These are phyloP conservation scores for Paedocypris sp. DNA, from an alignment of 2,113 vertebrate genomes.

Conservation along the genomic window DNA sequence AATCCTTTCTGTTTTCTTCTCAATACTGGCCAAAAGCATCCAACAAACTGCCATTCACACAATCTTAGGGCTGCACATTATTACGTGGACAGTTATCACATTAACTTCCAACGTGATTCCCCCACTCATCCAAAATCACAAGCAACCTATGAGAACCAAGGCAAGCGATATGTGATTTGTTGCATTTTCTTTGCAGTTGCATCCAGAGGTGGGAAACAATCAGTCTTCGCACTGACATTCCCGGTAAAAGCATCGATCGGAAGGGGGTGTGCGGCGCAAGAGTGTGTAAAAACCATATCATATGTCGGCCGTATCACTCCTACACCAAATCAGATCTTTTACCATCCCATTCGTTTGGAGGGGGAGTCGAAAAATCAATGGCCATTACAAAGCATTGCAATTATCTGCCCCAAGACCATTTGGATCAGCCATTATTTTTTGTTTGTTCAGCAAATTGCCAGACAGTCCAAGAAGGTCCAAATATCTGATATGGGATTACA, in stretches of 20 bases:
- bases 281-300: constrained; percentile 31
- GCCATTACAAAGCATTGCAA: constrained; percentile 33
- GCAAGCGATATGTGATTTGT: neutral
- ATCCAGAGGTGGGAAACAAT: constrained; percentile 19
- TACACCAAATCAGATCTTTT: constrained; percentile 27
- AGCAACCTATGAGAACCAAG: neutral
- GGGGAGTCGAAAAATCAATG: constrained; percentile 36
- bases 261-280: constrained; percentile 19
- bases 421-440: constrained; percentile 36
- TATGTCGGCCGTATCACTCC: constrained; percentile 31
- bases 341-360: constrained; percentile 23
- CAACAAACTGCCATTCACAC: neutral
- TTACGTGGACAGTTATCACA: neutral
- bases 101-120: neutral
- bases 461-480: constrained; percentile 14
- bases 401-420: constrained; percentile 32
- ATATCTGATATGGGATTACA: constrained; percentile 25
- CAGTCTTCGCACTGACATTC: constrained; percentile 31
- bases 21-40: neutral
- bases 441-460: constrained; percentile 35
- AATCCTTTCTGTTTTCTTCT: too few species aligned
- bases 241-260: constrained; percentile 37
- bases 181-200: neutral
- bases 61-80: neutral
- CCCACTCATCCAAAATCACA: neutral